A percentile compares a stretch with the other conserved stretches of the same genome.
Conservation (phyloP, 1,140 invertebrate species). For the Apolygus lucorum region DNA sequence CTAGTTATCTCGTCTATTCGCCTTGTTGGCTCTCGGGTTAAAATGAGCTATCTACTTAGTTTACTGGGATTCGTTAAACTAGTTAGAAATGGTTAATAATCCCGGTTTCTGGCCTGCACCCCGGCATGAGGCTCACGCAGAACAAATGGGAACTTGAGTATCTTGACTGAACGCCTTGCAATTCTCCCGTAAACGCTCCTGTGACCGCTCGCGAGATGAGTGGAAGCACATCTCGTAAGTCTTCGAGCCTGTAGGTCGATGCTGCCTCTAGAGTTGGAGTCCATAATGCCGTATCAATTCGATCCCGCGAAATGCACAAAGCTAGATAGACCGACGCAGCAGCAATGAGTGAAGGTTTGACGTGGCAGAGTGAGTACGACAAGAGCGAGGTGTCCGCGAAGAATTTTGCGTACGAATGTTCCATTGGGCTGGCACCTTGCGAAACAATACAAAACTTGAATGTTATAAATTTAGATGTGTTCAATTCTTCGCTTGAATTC, state of each 20-base stretch:
- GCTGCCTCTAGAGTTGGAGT: neutral
- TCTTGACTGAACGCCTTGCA: slow-evolving; percentile 7
- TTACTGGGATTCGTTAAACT: neutral
- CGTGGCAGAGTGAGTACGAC: slow-evolving; percentile 72
- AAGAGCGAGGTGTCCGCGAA: slow-evolving; percentile 78
- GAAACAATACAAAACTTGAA: neutral
- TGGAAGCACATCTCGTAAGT: neutral
- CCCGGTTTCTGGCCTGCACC: slow-evolving; percentile 7
- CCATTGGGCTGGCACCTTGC: slow-evolving; percentile 43
- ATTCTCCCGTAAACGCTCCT: neutral
- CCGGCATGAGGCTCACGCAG: slow-evolving; percentile 22
- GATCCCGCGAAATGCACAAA: slow-evolving; percentile 38
- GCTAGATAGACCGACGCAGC: slow-evolving; percentile 65
- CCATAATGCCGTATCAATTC: slow-evolving; percentile 16
- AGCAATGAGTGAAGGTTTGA: slow-evolving; percentile 70
- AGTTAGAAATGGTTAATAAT: slow-evolving; percentile 20
- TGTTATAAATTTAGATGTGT: too few species aligned
- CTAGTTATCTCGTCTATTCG: too few species aligned
- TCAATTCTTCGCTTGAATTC: too few species aligned
- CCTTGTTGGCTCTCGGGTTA: neutral
- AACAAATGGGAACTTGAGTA: slow-evolving; percentile 7
- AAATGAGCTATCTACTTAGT: neutral
- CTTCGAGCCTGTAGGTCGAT: slow-evolving; percentile 8
- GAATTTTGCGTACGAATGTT: slow-evolving; percentile 87
- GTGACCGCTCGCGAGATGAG: neutral